A percentile compares a stretch with the other conserved stretches of the same genome.
Evolutionary conservation across 2,888 invertebrate genomes (phyloP).

Genomic region (Himalopsyche japonica): DNA sequence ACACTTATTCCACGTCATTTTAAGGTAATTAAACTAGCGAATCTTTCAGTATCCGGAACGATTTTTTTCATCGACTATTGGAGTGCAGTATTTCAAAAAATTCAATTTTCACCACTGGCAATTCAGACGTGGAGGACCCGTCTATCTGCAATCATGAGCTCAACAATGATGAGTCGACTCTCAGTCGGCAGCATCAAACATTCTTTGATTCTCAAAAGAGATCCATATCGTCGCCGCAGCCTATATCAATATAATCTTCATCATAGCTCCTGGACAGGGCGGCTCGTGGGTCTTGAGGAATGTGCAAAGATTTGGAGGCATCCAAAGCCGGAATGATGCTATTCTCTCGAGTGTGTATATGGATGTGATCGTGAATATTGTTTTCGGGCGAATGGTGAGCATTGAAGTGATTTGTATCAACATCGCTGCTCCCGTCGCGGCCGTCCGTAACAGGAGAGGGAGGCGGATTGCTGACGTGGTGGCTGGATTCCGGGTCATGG

Average conservation of each 20-base stretch:
- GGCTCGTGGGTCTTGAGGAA: constrained; percentile 45
- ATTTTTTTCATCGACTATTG: no score
- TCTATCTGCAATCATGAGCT: neutral
- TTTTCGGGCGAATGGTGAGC: constrained; percentile 38
- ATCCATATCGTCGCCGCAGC: constrained; percentile 74
- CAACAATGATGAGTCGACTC: neutral
- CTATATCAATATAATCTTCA: constrained; percentile 73
- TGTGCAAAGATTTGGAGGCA: constrained; percentile 19
- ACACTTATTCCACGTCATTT: no score
- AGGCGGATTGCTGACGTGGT: constrained; percentile 72
- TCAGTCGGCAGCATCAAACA: neutral
- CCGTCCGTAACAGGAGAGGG: constrained; percentile 80
- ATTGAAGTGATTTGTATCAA: constrained; percentile 52
- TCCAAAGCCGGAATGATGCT: neutral
- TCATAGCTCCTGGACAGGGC: constrained; percentile 59
- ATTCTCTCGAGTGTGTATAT: constrained; percentile 1
- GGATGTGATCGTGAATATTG: constrained; percentile 3
- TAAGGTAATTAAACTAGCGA: no score
- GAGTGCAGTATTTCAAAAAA: neutral
- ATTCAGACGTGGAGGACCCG: neutral
- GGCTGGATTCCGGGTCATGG: constrained; percentile 47
- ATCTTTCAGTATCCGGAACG: no score
- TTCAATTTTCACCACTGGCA: neutral
- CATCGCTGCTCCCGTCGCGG: constrained; percentile 68
- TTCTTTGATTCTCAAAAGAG: constrained; percentile 57